A percentile compares a stretch with the other conserved stretches of the same genome.
phyloP scores from a whole-genome alignment of 1,140 invertebrate species.

The Reticulitermes speratus region DNA sequence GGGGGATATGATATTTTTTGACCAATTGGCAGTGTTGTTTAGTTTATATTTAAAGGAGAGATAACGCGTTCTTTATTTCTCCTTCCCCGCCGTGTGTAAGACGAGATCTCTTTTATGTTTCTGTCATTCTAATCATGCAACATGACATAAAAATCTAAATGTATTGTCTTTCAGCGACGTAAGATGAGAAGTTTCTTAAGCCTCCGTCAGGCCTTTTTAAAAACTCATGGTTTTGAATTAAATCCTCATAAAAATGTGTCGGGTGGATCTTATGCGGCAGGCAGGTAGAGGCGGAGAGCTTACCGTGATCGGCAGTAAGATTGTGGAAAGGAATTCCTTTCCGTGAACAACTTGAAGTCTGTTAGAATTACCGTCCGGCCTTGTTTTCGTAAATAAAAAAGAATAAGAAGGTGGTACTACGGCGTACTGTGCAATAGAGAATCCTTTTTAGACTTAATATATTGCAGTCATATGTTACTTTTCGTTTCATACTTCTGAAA shows the following conservation, averaged over 20 bases:
- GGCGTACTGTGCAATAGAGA: too few relatives aligned
- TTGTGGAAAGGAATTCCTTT: background rate
- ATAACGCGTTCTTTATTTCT: background rate
- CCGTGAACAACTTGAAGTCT: background rate
- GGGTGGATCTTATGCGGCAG: background rate
- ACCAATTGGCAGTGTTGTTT: too few relatives aligned
- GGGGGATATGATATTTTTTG: too few relatives aligned
- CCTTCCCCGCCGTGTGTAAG: background rate
- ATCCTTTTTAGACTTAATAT: background rate
- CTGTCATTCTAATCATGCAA: background rate
- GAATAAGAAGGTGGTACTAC: background rate
- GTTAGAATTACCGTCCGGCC: background rate
- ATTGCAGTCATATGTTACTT: background rate
- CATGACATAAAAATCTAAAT: background rate
- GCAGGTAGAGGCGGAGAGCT: slow-evolving; percentile 3
- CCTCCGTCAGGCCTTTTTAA: background rate
- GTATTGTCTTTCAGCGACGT: slow-evolving; percentile 1
- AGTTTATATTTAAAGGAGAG: background rate
- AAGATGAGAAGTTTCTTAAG: slow-evolving; percentile 1
- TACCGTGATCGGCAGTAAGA: background rate
- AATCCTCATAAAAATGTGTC: slow-evolving; percentile 13
- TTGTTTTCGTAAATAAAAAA: background rate
- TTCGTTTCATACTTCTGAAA: background rate
- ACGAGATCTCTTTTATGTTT: background rate
- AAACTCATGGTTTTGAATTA: slow-evolving; percentile 2